Percentiles rank a stretch among this genome's conserved stretches.
Conservation (phyloP, 2,113 vertebrate genomes). For the Megaceryle torquata region DNA sequence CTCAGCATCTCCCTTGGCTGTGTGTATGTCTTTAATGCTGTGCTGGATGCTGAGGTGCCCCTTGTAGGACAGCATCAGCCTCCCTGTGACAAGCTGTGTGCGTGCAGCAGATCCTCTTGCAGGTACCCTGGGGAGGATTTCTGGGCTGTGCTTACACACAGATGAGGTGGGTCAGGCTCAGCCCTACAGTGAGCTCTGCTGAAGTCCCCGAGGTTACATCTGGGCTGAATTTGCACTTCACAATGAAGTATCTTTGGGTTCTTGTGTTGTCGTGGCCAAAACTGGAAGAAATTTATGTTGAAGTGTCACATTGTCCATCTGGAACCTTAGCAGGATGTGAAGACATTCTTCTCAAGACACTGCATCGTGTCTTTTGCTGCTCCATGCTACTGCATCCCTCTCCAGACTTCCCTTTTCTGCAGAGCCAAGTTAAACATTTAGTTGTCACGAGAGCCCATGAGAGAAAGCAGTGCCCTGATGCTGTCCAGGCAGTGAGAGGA, state of each 20-base stretch:
- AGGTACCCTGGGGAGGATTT: not conserved
- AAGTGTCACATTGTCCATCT: not conserved
- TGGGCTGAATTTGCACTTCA: not conserved
- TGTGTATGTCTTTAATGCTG: not conserved
- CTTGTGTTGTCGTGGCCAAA: not conserved
- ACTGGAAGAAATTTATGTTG: not conserved
- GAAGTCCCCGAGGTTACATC: not conserved
- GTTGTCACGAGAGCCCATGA: not conserved
- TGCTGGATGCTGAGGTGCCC: not conserved
- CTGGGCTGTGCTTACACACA: not conserved
- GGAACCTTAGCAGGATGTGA: not conserved
- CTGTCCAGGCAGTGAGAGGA: not conserved
- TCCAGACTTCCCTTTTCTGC: not conserved
- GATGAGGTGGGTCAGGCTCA: not conserved
- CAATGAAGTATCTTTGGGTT: not conserved
- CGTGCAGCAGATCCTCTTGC: not conserved
- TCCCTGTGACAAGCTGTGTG: not conserved
- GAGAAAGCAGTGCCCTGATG: not conserved
- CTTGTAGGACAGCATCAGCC: not conserved
- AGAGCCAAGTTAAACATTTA: not conserved
- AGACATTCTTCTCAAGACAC: not conserved
- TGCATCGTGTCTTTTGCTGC: not conserved
- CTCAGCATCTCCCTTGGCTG: fast-evolving
- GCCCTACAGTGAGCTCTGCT: not conserved
- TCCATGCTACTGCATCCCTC: not conserved